Conservation (phyloP, 2,797 vertebrate genomes). For the Squalus acanthias region DNA sequence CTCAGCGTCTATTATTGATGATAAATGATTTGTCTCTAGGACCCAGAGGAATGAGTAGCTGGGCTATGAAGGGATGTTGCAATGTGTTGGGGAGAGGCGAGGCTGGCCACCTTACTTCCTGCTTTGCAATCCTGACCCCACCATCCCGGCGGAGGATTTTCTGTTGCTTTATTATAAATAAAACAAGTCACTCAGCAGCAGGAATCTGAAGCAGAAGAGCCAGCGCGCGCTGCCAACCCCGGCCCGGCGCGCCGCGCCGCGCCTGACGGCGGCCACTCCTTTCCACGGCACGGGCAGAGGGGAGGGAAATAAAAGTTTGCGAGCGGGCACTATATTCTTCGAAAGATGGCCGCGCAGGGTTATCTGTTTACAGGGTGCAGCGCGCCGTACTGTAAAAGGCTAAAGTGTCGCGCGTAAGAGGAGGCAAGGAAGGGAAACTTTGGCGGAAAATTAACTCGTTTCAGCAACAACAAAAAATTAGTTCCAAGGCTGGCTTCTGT, state of each 20-base stretch:
- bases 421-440: neutral
- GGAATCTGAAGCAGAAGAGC: neutral
- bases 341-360: slow-evolving; percentile 18
- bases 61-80: neutral
- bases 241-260: neutral
- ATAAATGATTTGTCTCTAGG: neutral
- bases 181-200: neutral
- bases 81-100: neutral
- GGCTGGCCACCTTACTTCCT: slow-evolving; percentile 53
- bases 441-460: neutral
- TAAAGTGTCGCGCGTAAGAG: neutral
- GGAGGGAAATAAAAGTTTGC: neutral
- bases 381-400: neutral
- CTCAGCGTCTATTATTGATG: too few relatives aligned
- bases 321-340: neutral
- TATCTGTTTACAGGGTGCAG: neutral
- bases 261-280: neutral
- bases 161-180: neutral
- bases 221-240: neutral
- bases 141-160: slow-evolving; percentile 61
- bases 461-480: neutral
- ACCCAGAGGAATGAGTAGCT: neutral
- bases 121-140: slow-evolving; percentile 54
- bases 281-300: neutral
- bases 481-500: neutral